Base-by-base conservation (phyloP, 2,888 invertebrate genomes). In the Brachylomia viminalis region DNA sequence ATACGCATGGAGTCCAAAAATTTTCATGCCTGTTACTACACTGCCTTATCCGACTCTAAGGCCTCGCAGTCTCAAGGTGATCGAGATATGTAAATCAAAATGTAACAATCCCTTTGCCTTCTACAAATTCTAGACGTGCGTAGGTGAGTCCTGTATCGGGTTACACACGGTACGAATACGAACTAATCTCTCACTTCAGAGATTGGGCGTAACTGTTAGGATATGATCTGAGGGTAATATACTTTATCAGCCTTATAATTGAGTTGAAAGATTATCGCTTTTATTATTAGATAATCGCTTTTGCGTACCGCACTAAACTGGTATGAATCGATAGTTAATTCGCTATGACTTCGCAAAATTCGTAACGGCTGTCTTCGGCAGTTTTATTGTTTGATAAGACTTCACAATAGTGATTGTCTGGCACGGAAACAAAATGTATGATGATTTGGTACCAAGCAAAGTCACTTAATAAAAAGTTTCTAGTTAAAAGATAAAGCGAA, bases 1-100 rank as follows among this genome's bases (percentile, higher is more conserved):
- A n/a, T n/a, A n/a, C n/a, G n/a, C 5, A 20, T 23, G 13, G 8
- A 49, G 4, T 56, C 15, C 2, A 56, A 27, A 3, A 49, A 42
- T n/a, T 20, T 58, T 33, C n/a, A 11, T 23, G 27, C 27, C 33
- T 47, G 15, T 1, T 7, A 38, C 17, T 42, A 23, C 7, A 20
- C 11, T 7, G 17, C 15, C 23, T n/a, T 42, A 38, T 30, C 11
- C 10, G n/a, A 3, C 13, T 42, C n/a, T 20, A 30, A 23, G 23
- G 15, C 58, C 33, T 49, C 61, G 52, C 6, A 11, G 27, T 30
- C 5, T 10, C 27, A 61, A 71, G 45, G 5, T 79, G 27, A 79
- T 69, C 10, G 8, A 27, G 15, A 59, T 45, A 59, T 3, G 30
- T 5, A 30, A 58, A 58, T 38, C 3, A 58, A 58, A 38, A 20